phyloP scores from a whole-genome alignment of 2,113 vertebrate species.

The Apteryx mantelli region DNA sequence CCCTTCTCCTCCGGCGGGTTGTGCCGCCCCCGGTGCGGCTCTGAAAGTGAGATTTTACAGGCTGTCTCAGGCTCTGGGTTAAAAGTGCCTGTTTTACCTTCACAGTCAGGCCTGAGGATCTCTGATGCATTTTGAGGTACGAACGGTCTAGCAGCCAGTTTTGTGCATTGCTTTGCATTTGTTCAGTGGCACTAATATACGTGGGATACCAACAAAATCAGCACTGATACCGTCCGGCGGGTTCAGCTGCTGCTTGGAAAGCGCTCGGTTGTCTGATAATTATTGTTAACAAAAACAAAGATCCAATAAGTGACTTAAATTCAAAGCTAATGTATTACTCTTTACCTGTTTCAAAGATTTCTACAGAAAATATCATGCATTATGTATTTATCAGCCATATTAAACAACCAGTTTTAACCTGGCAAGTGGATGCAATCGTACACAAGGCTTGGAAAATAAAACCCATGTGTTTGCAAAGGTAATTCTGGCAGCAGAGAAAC shows the following conservation, averaged over 20 bases:
- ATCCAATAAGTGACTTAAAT: constrained; percentile 5
- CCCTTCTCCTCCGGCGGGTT: too few species aligned
- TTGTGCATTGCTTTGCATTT: constrained; percentile 18
- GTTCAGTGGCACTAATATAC: neutral
- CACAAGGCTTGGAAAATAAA: neutral
- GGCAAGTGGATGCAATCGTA: rapidly evolving
- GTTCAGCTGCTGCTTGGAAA: constrained; percentile 22
- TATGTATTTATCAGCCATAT: constrained; percentile 1
- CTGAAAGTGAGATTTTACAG: neutral
- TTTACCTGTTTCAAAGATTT: neutral
- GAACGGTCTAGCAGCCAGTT: constrained; percentile 19
- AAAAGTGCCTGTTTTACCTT: neutral
- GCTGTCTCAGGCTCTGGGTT: neutral
- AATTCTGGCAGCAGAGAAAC: neutral
- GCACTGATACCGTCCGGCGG: neutral
- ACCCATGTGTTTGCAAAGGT: rapidly evolving
- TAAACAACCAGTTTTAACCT: neutral
- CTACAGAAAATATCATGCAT: neutral
- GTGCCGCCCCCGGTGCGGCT: neutral
- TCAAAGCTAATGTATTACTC: neutral
- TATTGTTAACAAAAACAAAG: neutral
- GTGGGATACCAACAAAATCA: constrained; percentile 8
- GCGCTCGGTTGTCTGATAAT: constrained; percentile 32
- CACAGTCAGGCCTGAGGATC: neutral
- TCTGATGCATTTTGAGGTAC: neutral